These are phyloP conservation scores for Cephalopholis sonnerati DNA, from an alignment of 2,113 vertebrate genomes.

Conservation along the genomic window DNA sequence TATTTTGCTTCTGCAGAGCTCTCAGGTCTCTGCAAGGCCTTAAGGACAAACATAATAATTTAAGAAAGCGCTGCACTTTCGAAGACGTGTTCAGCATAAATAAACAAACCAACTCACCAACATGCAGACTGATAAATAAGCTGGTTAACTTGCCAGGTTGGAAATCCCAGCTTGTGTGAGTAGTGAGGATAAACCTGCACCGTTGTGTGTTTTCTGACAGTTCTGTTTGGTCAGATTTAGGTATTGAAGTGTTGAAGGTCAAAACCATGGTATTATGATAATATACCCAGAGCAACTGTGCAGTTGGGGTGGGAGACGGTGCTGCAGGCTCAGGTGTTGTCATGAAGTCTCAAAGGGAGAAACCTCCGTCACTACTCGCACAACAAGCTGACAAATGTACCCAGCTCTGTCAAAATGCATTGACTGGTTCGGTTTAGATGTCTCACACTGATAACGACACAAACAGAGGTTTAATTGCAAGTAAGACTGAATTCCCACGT, in stretches of 20 bases:
- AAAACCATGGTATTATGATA: background rate
- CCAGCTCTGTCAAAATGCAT: slow-evolving; percentile 63
- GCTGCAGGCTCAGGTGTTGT: slow-evolving; percentile 66
- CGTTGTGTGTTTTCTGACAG: too few relatives aligned
- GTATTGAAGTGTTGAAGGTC: background rate
- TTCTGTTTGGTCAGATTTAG: background rate
- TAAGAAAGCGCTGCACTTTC: slow-evolving; percentile 24
- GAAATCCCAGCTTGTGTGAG: background rate
- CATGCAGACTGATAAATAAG: background rate
- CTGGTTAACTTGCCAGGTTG: background rate
- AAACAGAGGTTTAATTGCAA: slow-evolving; percentile 17
- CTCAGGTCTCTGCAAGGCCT: slow-evolving; percentile 18
- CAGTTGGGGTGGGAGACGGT: background rate
- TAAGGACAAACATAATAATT: slow-evolving; percentile 33
- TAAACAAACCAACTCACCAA: slow-evolving; percentile 3
- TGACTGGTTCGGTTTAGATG: background rate
- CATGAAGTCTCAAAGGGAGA: slow-evolving; percentile 42
- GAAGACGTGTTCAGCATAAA: background rate
- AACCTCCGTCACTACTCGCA: slow-evolving; percentile 63
- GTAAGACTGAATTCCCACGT: slow-evolving; percentile 40
- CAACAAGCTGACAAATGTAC: slow-evolving; percentile 72
- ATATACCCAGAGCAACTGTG: background rate
- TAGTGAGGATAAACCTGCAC: background rate
- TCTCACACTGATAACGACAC: slow-evolving; percentile 32
- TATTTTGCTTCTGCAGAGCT: slow-evolving; percentile 19